Percentiles rank a stretch among this genome's conserved stretches.
Conservation (phyloP, 37 sponge, comb jelly and placozoan species). For the Eunapius fragilis region DNA sequence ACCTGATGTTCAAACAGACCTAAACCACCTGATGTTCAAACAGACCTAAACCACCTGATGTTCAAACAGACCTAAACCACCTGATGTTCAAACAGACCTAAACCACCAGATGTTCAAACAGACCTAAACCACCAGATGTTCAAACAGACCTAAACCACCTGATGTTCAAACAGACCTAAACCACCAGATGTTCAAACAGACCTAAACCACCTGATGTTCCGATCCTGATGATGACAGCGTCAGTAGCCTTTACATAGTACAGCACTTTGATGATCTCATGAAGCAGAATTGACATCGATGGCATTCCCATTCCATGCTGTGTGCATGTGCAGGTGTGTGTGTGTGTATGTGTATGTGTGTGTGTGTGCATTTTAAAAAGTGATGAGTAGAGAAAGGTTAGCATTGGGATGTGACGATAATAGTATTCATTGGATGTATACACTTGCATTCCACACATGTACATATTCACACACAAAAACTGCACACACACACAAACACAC, state of each 20-base stretch:
- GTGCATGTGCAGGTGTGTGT: not conserved
- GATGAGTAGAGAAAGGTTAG: not conserved
- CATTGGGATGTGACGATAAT: not conserved
- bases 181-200: not conserved
- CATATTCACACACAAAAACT: not conserved
- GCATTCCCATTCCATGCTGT: slow-evolving; percentile 99
- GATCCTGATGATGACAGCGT: slow-evolving; percentile 79
- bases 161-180: not conserved
- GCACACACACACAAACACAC: not conserved
- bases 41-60: too few species aligned
- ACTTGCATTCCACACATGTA: not conserved
- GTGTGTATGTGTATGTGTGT: not conserved
- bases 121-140: slow-evolving; percentile 95
- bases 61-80: too few species aligned
- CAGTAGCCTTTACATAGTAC: slow-evolving; percentile 72
- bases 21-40: too few species aligned
- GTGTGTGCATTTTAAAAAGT: not conserved
- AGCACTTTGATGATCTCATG: slow-evolving; percentile 95
- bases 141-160: too few species aligned
- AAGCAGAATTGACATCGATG: slow-evolving; percentile 93
- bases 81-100: not conserved
- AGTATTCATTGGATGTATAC: not conserved
- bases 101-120: slow-evolving; percentile 5
- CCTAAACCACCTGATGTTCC: too few species aligned
- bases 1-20: too few species aligned